These are phyloP conservation scores for Brachymystax lenok DNA, from an alignment of 2,797 vertebrate genomes.

Conservation along the genomic window DNA sequence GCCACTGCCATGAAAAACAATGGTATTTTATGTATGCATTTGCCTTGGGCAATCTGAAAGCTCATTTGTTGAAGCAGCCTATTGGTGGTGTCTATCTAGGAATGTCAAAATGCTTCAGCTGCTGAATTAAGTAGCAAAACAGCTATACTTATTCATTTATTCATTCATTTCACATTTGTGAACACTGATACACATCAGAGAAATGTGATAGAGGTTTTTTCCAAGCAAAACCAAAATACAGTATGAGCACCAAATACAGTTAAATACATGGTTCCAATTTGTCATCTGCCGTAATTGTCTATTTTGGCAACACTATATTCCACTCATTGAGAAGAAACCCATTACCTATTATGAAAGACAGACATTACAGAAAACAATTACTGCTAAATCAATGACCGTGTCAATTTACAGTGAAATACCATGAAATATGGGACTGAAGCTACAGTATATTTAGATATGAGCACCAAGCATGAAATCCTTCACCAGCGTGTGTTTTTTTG, in stretches of 20 bases:
- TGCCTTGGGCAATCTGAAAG: conserved; percentile 41
- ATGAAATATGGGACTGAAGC: neutral
- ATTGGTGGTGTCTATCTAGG: conserved; percentile 22
- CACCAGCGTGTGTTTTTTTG: neutral
- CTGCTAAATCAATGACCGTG: neutral
- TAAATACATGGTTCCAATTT: neutral
- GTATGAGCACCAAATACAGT: neutral
- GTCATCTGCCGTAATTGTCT: neutral
- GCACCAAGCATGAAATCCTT: neutral
- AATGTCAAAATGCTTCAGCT: conserved; percentile 15
- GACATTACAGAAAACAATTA: neutral
- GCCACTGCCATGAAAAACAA: conserved; percentile 19
- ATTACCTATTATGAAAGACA: neutral
- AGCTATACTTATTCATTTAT: conserved; percentile 8
- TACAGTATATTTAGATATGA: neutral
- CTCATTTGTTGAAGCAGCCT: conserved; percentile 39
- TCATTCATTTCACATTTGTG: conserved; percentile 33
- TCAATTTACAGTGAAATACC: neutral
- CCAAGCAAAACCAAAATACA: neutral
- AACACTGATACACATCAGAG: neutral
- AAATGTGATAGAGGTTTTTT: neutral
- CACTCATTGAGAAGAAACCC: too few species aligned
- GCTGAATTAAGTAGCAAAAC: conserved; percentile 29
- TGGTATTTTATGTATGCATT: conserved; percentile 20
- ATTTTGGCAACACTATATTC: too few species aligned